A percentile compares a stretch with the other conserved stretches of the same genome.
Evolutionary conservation across 2,888 invertebrate genomes (phyloP).

Genomic region (Dysmachus trigonus): DNA sequence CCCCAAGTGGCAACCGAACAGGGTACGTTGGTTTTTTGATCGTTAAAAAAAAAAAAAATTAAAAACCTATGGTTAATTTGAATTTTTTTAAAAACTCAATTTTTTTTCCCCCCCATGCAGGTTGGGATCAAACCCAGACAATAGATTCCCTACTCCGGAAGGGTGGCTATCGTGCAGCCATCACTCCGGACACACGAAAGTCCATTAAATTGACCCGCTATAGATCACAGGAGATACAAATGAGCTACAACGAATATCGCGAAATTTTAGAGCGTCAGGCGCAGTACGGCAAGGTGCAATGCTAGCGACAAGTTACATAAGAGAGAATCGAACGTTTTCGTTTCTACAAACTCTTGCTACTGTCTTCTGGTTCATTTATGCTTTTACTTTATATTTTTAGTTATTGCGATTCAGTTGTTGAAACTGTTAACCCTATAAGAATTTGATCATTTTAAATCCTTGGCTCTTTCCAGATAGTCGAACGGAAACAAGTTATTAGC

Average conservation of each 20-base stretch:
- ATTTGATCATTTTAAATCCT: not conserved
- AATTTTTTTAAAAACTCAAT: not conserved
- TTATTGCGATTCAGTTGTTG: conserved; percentile 22
- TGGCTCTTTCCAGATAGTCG: not conserved
- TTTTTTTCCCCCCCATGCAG: conserved; percentile 67
- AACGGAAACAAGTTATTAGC: not conserved
- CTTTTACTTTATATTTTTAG: conserved; percentile 22
- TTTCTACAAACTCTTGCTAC: conserved; percentile 17
- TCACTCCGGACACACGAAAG: conserved; percentile 87
- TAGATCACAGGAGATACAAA: conserved; percentile 94
- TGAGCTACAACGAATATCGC: conserved; percentile 83
- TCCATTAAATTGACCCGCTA: conserved; percentile 95
- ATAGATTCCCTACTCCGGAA: conserved; percentile 97
- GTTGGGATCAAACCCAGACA: conserved; percentile 98
- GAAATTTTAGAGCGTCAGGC: conserved; percentile 61
- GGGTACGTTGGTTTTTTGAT: conserved; percentile 71
- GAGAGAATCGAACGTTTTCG: conserved; percentile 7
- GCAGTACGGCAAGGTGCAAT: conserved; percentile 63
- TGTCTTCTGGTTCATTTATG: conserved; percentile 39
- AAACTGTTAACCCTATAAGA: conserved; percentile 8
- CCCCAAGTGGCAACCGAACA: conserved; percentile 98
- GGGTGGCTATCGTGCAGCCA: conserved; percentile 92
- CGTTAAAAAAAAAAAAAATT: not conserved
- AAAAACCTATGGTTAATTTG: not conserved
- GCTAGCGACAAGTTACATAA: conserved; percentile 57